Evolutionary conservation across 1,140 invertebrate genomes (phyloP).

Genomic region (Cardiocondyla obscurior): DNA sequence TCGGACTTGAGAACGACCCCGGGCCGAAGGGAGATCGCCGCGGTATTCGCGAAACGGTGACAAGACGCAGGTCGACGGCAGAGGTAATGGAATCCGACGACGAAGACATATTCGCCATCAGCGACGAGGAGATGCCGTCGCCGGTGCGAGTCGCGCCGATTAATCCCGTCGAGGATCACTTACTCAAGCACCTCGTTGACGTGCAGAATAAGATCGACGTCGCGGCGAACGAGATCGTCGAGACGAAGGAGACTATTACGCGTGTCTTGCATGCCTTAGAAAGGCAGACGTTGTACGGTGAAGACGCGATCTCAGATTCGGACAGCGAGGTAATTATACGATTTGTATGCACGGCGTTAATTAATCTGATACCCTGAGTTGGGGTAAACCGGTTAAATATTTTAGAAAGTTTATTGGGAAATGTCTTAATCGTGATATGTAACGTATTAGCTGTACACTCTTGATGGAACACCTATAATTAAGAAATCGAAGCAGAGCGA

Average conservation of each 20-base stretch:
- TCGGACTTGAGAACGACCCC: no score
- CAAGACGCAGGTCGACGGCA: neutral
- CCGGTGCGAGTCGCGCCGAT: neutral
- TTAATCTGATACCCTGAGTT: no score
- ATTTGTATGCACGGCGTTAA: neutral
- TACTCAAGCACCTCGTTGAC: conserved; percentile 68
- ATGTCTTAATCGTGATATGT: neutral
- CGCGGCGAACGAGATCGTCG: conserved; percentile 62
- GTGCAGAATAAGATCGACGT: conserved; percentile 66
- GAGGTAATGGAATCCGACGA: conserved; percentile 61
- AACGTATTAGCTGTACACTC: conserved; percentile 66
- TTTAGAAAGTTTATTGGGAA: no score
- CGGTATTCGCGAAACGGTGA: neutral
- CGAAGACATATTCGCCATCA: conserved; percentile 64
- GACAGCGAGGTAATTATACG: conserved; percentile 71
- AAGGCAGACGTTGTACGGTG: conserved; percentile 48
- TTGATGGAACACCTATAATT: conserved; percentile 67
- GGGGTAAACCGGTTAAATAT: no score
- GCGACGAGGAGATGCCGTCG: conserved; percentile 64
- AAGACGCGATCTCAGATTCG: conserved; percentile 63
- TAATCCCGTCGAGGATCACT: conserved; percentile 76
- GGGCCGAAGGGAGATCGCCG: neutral
- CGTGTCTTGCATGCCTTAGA: conserved; percentile 66
- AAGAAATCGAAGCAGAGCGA: conserved; percentile 59
- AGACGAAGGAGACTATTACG: conserved; percentile 56